Evolutionary conservation across 2,888 invertebrate genomes (phyloP).

Genomic region (Latheticus oryzae): DNA sequence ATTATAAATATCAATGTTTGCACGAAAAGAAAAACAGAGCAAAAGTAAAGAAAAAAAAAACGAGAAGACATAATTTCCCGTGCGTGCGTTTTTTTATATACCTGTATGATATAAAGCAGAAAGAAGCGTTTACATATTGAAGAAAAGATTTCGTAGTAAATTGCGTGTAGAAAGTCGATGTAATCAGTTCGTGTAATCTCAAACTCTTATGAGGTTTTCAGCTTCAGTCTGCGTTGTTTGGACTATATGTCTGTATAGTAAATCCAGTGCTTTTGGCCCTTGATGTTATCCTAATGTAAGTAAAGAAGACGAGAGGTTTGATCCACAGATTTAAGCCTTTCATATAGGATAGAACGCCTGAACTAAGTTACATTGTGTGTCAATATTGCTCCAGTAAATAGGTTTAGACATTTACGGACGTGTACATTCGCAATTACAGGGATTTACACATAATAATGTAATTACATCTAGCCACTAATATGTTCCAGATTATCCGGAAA

Average conservation of each 20-base stretch:
- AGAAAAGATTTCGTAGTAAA: conserved; percentile 53
- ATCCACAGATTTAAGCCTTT: too few species aligned
- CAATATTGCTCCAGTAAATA: conserved; percentile 50
- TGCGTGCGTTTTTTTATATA: conserved; percentile 46
- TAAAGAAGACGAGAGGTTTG: too few species aligned
- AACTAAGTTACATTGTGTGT: conserved; percentile 46
- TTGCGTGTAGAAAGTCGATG: conserved; percentile 49
- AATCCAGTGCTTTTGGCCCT: conserved; percentile 24
- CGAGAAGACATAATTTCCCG: conserved; percentile 42
- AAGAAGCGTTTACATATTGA: conserved; percentile 55
- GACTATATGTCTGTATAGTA: conserved; percentile 24
- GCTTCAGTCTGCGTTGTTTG: conserved; percentile 44
- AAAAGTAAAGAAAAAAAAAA: conserved; percentile 15
- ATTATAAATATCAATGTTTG: conserved; percentile 17
- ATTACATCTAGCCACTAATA: too few species aligned
- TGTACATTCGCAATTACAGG: conserved; percentile 43
- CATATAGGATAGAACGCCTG: conserved; percentile 38
- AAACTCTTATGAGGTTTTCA: conserved; percentile 48
- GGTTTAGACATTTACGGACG: conserved; percentile 46
- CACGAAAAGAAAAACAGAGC: too few species aligned
- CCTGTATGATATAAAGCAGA: conserved; percentile 43
- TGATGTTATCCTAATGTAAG: conserved; percentile 9
- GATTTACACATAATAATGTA: conserved; percentile 44
- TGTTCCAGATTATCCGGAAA: too few species aligned
- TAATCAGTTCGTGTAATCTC: conserved; percentile 50